These are phyloP conservation scores for Drosophila lacertosa DNA, from an alignment of 1,140 invertebrate species.

Conservation along the genomic window DNA sequence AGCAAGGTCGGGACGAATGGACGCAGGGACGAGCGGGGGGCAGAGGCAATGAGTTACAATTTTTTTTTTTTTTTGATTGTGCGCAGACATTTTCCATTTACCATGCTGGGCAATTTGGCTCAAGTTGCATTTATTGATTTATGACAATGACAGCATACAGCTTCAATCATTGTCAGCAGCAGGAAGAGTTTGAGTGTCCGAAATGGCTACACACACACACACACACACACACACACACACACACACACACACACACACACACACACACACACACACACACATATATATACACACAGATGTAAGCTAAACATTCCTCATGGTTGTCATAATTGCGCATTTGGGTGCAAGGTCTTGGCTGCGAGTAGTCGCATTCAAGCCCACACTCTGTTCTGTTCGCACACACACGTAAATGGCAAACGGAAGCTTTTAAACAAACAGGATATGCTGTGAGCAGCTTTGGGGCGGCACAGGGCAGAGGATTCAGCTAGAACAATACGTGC, in stretches of 20 bases:
- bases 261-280: slow-evolving; percentile 12
- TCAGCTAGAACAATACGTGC: slow-evolving; percentile 54
- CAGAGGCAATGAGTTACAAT: slow-evolving; percentile 22
- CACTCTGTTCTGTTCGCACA: slow-evolving; percentile 3
- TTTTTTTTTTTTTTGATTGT: slow-evolving; percentile 51
- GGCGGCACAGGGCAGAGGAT: slow-evolving; percentile 32
- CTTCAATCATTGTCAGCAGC: slow-evolving; percentile 62
- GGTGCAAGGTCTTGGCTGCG: slow-evolving; percentile 54
- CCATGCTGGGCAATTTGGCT: slow-evolving; percentile 48
- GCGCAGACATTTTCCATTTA: slow-evolving; percentile 47
- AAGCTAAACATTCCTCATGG: slow-evolving; percentile 8
- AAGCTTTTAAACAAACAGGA: slow-evolving; percentile 80
- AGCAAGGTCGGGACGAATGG: neutral
- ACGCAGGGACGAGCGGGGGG: neutral
- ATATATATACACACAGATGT: neutral
- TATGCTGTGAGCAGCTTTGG: slow-evolving; percentile 75
- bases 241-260: too few species aligned
- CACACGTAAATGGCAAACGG: slow-evolving; percentile 49
- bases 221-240: neutral
- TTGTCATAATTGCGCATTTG: slow-evolving; percentile 77
- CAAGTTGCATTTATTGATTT: slow-evolving; percentile 80
- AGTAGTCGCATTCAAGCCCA: neutral
- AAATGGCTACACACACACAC: slow-evolving; percentile 5
- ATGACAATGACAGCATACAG: slow-evolving; percentile 48
- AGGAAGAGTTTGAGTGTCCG: slow-evolving; percentile 2